Evolutionary conservation across 1,140 invertebrate genomes (phyloP).

Genomic region (Orius laevigatus): DNA sequence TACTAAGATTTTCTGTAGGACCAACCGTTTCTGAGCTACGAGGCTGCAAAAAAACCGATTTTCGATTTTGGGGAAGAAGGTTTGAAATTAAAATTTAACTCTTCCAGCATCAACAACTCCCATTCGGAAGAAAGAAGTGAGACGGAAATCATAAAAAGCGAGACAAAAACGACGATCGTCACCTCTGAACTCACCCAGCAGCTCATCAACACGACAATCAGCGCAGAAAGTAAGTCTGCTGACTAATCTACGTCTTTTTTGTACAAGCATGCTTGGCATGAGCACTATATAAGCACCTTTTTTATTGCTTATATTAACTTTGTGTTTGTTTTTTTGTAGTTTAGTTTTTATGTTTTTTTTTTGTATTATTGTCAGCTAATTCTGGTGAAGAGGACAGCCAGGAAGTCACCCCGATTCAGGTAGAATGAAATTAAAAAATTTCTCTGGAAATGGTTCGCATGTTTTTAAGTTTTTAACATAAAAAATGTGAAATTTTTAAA

Average conservation of each 20-base stretch:
- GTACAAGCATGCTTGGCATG: background rate
- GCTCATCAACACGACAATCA: no score
- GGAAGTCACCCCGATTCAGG: slow-evolving; percentile 6
- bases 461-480: background rate
- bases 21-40: no score
- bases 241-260: background rate
- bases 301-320: background rate
- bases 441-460: background rate
- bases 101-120: no score
- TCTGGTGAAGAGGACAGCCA: slow-evolving; percentile 12
- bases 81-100: no score
- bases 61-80: no score
- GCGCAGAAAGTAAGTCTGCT: no score
- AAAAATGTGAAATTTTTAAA: background rate
- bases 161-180: no score
- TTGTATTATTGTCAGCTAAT: slow-evolving; percentile 12
- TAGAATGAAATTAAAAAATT: slow-evolving; percentile 2
- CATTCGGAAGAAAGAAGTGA: no score
- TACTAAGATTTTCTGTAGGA: no score
- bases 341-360: slow-evolving; percentile 6
- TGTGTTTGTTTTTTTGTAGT: background rate
- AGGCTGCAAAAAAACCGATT: no score
- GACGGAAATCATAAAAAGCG: no score
- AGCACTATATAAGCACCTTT: background rate
- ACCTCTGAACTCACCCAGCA: no score